Conservation (phyloP, 2,797 vertebrate genomes). For the Mormyrops boulengeri region DNA sequence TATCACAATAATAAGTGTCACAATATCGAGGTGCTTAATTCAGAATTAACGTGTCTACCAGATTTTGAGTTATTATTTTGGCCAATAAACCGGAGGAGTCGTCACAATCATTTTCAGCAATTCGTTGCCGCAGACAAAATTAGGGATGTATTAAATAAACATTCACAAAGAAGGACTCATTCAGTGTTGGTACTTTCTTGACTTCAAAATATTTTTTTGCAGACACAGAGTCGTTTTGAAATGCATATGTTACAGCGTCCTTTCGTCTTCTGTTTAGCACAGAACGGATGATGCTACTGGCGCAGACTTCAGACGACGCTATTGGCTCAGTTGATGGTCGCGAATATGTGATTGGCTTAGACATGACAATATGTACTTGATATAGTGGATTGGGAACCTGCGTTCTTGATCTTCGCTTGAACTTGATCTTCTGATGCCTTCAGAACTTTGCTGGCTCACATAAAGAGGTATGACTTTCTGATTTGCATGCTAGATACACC, state of each 20-base stretch:
- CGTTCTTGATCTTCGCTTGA: not conserved
- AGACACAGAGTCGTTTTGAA: conserved; percentile 31
- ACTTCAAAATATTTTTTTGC: conserved; percentile 42
- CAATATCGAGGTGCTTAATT: conserved; percentile 33
- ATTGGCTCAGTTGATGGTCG: not conserved
- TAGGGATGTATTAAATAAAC: conserved; percentile 38
- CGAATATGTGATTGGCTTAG: not conserved
- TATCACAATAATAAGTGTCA: not conserved
- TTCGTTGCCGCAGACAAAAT: conserved; percentile 42
- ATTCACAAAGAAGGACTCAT: conserved; percentile 41
- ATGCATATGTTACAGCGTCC: conserved; percentile 30
- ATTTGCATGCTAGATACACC: not conserved
- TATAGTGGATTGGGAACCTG: not conserved
- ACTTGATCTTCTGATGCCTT: not conserved
- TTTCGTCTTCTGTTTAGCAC: not conserved
- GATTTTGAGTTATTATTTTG: conserved; percentile 56
- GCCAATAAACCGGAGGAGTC: conserved; percentile 42
- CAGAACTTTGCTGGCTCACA: not conserved
- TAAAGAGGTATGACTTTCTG: not conserved
- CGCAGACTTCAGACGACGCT: not conserved
- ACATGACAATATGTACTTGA: not conserved
- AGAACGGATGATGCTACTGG: not conserved
- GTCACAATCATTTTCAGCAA: conserved; percentile 42
- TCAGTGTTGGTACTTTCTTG: conserved; percentile 7
- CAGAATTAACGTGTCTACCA: conserved; percentile 30